Conservation (phyloP, 2,113 vertebrate genomes). For the Toxotes chatareus region DNA sequence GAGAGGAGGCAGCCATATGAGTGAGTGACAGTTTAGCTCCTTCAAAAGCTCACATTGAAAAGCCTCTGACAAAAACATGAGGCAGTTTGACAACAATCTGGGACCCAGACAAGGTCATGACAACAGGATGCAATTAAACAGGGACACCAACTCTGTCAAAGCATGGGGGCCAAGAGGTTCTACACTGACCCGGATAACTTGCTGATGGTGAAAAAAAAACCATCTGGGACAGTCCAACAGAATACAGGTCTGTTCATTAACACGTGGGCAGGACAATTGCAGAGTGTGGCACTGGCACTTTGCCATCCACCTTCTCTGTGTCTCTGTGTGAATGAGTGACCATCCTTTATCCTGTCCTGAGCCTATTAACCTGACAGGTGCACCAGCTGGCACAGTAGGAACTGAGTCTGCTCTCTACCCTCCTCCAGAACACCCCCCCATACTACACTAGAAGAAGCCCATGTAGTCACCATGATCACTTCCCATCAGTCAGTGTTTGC, state of each 20-base stretch:
- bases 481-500: too few species aligned
- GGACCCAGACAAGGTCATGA: conserved; percentile 26
- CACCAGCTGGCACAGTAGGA: conserved; percentile 8
- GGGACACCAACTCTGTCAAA: neutral
- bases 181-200: conserved; percentile 29
- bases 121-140: conserved; percentile 41
- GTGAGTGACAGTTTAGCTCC: conserved; percentile 12
- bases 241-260: conserved; percentile 21
- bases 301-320: neutral
- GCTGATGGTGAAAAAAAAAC: conserved; percentile 15
- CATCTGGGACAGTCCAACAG: conserved; percentile 8
- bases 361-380: conserved; percentile 27
- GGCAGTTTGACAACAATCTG: conserved; percentile 50
- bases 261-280: conserved; percentile 20
- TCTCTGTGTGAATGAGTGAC: conserved; percentile 15
- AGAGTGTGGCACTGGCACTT: neutral
- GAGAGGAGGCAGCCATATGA: neutral
- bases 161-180: conserved; percentile 14
- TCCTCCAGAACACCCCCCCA: conserved; percentile 3
- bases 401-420: neutral
- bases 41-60: neutral
- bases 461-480: neutral
- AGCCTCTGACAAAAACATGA: conserved; percentile 32
- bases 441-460: neutral
- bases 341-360: conserved; percentile 7